A percentile compares a stretch with the other conserved stretches of the same genome.
Evolutionary conservation across 2,113 vertebrate genomes (phyloP).

Genomic region (Takifugu bimaculatus): DNA sequence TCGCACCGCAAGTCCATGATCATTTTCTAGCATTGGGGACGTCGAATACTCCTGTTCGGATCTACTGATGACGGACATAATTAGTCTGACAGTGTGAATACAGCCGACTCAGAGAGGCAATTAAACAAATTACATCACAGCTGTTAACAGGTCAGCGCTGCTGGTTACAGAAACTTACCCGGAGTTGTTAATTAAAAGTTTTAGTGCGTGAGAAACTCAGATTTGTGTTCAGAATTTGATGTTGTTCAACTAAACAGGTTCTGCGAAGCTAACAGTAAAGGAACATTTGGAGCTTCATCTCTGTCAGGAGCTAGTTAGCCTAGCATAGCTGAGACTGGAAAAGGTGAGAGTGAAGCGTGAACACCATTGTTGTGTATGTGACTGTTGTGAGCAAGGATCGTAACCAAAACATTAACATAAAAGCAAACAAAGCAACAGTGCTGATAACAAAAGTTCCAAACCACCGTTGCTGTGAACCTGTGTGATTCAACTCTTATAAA

Average conservation of each 20-base stretch:
- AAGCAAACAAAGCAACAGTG: no score
- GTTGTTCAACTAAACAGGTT: no score
- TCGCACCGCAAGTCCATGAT: constrained; percentile 30
- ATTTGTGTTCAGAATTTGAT: constrained; percentile 26
- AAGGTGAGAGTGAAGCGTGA: no score
- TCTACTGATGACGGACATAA: constrained; percentile 15
- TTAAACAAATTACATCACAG: not conserved
- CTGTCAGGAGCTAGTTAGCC: not conserved
- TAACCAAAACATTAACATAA: no score
- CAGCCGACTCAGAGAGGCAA: not conserved
- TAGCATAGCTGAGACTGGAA: not conserved
- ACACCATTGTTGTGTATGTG: no score
- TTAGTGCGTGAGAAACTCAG: not conserved
- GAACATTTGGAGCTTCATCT: no score
- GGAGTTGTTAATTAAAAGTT: constrained; percentile 31
- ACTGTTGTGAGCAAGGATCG: no score
- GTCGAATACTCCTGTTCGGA: no score
- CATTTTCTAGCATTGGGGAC: not conserved
- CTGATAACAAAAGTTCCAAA: no score
- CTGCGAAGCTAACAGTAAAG: not conserved
- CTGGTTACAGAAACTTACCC: constrained; percentile 15
- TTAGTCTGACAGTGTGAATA: constrained; percentile 32
- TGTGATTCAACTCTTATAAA: no score
- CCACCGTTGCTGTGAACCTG: no score
- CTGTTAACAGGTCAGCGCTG: not conserved